Evolutionary conservation across 2,797 vertebrate genomes (phyloP).

Genomic region (Acridotheres tristis): DNA sequence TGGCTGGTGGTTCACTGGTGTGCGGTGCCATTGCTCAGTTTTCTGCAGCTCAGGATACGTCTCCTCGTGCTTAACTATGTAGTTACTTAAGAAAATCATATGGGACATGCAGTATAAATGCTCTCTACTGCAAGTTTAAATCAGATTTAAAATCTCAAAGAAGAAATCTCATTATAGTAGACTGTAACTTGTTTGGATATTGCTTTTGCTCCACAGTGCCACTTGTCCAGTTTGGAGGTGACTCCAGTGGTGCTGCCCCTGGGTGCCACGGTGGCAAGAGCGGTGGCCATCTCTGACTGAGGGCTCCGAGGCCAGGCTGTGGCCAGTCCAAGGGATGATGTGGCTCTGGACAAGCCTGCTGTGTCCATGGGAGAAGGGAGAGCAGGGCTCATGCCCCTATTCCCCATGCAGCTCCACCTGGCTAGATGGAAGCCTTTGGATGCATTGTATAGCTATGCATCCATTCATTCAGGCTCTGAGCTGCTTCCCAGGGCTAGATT

Average conservation of each 20-base stretch:
- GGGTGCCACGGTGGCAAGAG: neutral
- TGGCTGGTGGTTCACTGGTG: neutral
- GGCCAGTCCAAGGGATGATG: neutral
- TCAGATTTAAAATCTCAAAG: neutral
- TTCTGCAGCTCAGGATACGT: neutral
- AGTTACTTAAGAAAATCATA: neutral
- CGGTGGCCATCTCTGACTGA: neutral
- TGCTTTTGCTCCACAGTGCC: neutral
- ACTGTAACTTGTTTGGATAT: neutral
- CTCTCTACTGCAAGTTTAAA: neutral
- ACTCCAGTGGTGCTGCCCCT: neutral
- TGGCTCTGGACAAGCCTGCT: neutral
- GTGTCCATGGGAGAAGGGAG: neutral
- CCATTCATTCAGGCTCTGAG: neutral
- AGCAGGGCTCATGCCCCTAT: neutral
- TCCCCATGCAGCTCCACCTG: neutral
- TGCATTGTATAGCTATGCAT: too few relatives aligned
- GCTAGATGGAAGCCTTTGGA: neutral
- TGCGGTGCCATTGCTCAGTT: neutral
- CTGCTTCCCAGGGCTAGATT: neutral
- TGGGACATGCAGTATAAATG: neutral
- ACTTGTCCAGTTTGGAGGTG: fast-evolving
- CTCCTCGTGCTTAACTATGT: neutral
- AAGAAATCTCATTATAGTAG: neutral
- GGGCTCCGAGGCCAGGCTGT: neutral